Evolutionary conservation across 2,113 vertebrate species (phyloP), one percentile per base, ranked within the genome.

Genomic region (Crocuta crocuta): DNA sequence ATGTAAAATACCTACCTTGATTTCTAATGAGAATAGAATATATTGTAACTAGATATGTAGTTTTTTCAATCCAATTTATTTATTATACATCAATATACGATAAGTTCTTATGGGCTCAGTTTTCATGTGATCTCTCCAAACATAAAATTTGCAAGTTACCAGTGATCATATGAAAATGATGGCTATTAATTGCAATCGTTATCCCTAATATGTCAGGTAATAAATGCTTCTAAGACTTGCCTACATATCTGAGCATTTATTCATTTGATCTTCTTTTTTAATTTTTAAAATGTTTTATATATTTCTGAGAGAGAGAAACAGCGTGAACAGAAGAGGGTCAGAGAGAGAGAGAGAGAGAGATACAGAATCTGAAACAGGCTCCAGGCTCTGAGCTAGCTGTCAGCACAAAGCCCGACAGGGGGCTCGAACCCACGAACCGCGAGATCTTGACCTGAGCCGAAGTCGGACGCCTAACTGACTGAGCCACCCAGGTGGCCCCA

Each of bases 81-180:
- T 74, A 10, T 15, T n/a, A 39, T 33, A 6, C 17, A 33, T 61
- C 31, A 13, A 96, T 39, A 19, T 70, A 31, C 28, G 39, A 5
- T 33, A 73, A 73, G 5, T 68, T 93, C 93, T 39, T 65, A 31
- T 50, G 13, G 50, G 33, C 24, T n/a, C 24, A 24, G 48, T 68
- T 70, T 93, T 68, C 61, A 89, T 89, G 79, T 96, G 61, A 89
- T 28, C 15, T 70, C 33, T 70, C 39, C 50, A 78, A 96, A 48
- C 10, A 93, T 16, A 89, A 61, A 78, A 61, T 84, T 83, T 93
- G 48, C 10, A 39, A 68, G 24, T 43, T 55, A 31, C 35, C 23
- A 19, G 48, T 24, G 35, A 53, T 76, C 39, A n/a, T 3, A 26
- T 93, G 43, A 70, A 73, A 65, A 80, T 65, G 28, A 63, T 28